Evolutionary conservation across 2,797 vertebrate genomes (phyloP), one percentile per base, ranked within the genome.

Genomic region (Spinibarbus caldwelli): DNA sequence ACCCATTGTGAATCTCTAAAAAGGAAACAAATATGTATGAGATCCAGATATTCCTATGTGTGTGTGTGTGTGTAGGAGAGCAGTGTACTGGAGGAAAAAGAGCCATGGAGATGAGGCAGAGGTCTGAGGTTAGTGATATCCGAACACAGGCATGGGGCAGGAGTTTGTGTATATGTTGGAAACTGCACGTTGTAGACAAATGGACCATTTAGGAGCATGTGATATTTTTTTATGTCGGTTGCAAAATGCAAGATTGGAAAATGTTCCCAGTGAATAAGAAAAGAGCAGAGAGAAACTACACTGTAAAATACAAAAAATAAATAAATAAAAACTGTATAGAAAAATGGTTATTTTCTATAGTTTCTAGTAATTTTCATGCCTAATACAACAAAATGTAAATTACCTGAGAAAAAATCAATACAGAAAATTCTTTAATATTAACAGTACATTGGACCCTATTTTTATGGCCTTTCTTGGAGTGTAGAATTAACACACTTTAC

Each of bases 1-100:
- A 96, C 95, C 95, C 93, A 96, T 95, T 96, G 97, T 96, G 97
- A 97, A 99, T 98, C 96, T 96, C 95, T 95, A 96, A 96, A 95
- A 94, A 95, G 93, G 94, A 94, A 96, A 96, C 95, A 96, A 96
- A 95, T 96, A 96, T 96, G 96, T 97, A 96, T 96, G 96, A 96
- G 94, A 93, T 87, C 5, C 38, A 71, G 88, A 87, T 83, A 78
- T 82, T 86, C 54, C 49, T 66, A 78, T 84, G 73, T 79, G 77
- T 47, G 49, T 71, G 80, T 83, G 86, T 90, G 82, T 80, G 81
- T 88, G 82, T 85, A 79, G 88, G 82, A 89, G 84, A 89, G 81
- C 68, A 71, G 88, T 90, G 88, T 73, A 49, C 47, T 82, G 57
- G 43, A 75, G 45, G 67, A 78, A 73, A 88, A 85, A 85, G 84